Evolutionary conservation across 2,797 vertebrate species (phyloP), one percentile per base, ranked within the genome.

Genomic region (Heteromormyrus szaboi): DNA sequence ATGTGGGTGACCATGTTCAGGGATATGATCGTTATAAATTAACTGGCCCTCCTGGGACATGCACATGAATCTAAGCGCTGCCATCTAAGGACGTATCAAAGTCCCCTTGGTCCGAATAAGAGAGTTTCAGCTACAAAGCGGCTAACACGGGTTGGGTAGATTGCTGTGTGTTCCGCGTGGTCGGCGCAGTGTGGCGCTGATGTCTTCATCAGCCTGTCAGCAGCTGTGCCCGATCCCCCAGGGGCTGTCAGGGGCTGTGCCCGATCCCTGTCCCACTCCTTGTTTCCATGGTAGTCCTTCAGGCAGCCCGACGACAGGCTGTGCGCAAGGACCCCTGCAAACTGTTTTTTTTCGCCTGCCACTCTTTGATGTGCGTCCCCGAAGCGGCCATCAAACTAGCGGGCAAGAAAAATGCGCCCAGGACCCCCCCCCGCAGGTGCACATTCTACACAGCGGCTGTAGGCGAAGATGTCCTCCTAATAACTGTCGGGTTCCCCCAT

Each of bases 121-220:
- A 1, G 46, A 2, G 50, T 59, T 62, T 85, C 25, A 86, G 88
- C 91, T 90, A 91, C 90, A 17, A 59, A 92, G 90, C 92, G 90
- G 92, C 93, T 92, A 92, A 88, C 92, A 91, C 90, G 9, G 92
- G 88, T 94, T 89, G 90, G 91, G 85, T 90, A 87, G 0, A 92
- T 92, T 90, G 92, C 91, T 93, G 93, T 92, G 29, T 79, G 46
- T 62, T 46, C 22, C 90, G 88, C 89, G 95, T 94, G 93, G 95
- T 33, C 19, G 90, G 89, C 89, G 94, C 94, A 93, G 96, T 92
- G 92, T 95, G 95, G 94, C 94, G 95, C 94, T 98, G 97, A 98
- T 93, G 93, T 95, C 96, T 96, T 96, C 96, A 96, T 96, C 96
- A 95, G 96, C 94, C 94, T 91, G 95, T 94, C 93, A 93, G 92